Conservation (phyloP, 37 sponge, comb jelly and placozoan species). For the Halichondria panicea region DNA sequence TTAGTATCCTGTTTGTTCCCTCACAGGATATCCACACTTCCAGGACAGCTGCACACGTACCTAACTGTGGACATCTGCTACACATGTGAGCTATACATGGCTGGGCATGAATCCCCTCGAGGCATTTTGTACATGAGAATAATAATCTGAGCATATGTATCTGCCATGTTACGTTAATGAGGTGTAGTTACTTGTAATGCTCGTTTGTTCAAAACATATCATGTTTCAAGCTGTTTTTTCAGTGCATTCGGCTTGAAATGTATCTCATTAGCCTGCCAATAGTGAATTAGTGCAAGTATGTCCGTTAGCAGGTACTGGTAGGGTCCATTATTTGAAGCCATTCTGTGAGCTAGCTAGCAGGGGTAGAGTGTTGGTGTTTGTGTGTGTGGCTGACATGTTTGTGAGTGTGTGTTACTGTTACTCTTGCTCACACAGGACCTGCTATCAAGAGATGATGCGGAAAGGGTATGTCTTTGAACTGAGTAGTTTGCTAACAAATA, state of each 20-base stretch:
- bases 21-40: conserved; percentile 71
- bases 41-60: conserved; percentile 26
- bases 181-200: too few species aligned
- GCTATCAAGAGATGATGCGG: conserved; percentile 23
- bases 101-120: too few species aligned
- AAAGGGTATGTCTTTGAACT: conserved; percentile 26
- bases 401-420: background rate
- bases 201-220: too few species aligned
- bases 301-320: too few species aligned
- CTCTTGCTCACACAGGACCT: conserved; percentile 1
- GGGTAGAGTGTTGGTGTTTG: background rate
- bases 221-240: too few species aligned
- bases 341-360: too few species aligned
- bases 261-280: too few species aligned
- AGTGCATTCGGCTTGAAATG: too few species aligned
- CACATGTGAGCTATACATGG: conserved; percentile 46
- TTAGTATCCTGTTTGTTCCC: too few species aligned
- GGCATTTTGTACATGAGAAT: background rate
- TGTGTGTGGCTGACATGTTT: conserved; percentile 1
- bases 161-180: background rate
- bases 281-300: too few species aligned
- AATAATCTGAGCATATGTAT: background rate
- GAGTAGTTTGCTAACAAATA: background rate
- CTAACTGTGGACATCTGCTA: conserved; percentile 66
- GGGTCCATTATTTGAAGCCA: too few species aligned